Percentiles rank a stretch among this genome's conserved stretches.
Evolutionary conservation across 2,888 invertebrate genomes (phyloP).

Genomic region (Trissoscelio sp.): DNA sequence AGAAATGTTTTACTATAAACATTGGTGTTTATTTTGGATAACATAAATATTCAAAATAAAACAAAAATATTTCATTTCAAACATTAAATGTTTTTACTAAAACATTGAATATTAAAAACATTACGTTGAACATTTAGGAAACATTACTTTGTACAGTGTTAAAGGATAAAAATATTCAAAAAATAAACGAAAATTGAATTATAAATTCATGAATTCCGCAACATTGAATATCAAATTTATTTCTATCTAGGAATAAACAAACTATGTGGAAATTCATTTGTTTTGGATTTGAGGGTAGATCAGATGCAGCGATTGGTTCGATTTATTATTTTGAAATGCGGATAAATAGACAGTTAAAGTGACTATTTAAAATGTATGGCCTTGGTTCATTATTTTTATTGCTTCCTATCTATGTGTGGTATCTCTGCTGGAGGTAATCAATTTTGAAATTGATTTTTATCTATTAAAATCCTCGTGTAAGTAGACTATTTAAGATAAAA

Average conservation of each 20-base stretch:
- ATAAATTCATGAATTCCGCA: too few species aligned
- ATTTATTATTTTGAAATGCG: slow-evolving; percentile 2
- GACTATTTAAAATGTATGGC: background rate
- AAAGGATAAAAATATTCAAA: too few species aligned
- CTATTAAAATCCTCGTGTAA: background rate
- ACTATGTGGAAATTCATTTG: background rate
- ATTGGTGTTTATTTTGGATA: too few species aligned
- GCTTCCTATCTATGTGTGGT: background rate
- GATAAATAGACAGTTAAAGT: slow-evolving; percentile 1
- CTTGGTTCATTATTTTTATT: slow-evolving; percentile 3
- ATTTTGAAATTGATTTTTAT: background rate
- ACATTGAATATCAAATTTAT: too few species aligned
- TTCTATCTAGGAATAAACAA: background rate
- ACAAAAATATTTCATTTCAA: too few species aligned
- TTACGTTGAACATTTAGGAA: too few species aligned
- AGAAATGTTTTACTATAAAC: too few species aligned
- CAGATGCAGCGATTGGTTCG: background rate
- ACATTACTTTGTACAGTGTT: too few species aligned
- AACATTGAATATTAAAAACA: too few species aligned
- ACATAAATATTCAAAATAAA: too few species aligned
- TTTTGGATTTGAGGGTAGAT: background rate
- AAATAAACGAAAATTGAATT: too few species aligned
- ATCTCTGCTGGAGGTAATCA: background rate
- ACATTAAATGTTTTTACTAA: too few species aligned
- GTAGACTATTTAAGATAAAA: background rate